Conservation (phyloP, 2,888 invertebrate species). For the Sericinus montela region DNA sequence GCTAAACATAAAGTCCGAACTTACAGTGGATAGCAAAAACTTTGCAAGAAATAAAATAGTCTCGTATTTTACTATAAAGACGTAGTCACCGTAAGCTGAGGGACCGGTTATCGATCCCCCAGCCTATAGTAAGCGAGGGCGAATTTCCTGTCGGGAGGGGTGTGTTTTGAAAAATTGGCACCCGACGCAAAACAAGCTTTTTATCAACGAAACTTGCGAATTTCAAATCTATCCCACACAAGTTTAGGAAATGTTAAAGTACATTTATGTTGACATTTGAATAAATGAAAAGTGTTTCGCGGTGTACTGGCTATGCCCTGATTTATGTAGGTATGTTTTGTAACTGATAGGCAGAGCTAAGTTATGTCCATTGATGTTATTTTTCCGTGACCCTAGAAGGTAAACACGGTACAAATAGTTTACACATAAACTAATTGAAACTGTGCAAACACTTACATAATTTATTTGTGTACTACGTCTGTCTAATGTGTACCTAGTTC, state of each 20-base stretch:
- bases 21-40: background rate
- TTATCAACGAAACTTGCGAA: conserved; percentile 25
- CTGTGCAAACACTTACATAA: too few species aligned
- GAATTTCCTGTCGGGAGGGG: conserved; percentile 58
- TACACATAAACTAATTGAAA: too few species aligned
- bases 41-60: conserved; percentile 16
- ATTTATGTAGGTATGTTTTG: conserved; percentile 42
- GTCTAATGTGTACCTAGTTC: too few species aligned
- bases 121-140: conserved; percentile 69
- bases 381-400: conserved; percentile 22
- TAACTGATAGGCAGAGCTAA: too few species aligned
- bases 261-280: conserved; percentile 25
- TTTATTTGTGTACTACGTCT: too few species aligned
- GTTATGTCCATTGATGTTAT: conserved; percentile 16
- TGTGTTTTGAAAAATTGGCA: conserved; percentile 78
- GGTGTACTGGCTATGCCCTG: conserved; percentile 38
- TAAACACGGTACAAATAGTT: too few species aligned
- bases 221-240: conserved; percentile 34
- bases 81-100: conserved; percentile 53
- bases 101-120: conserved; percentile 69
- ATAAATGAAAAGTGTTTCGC: conserved; percentile 30
- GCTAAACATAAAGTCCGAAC: background rate
- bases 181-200: conserved; percentile 50
- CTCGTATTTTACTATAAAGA: conserved; percentile 37
- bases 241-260: conserved; percentile 29